These are phyloP conservation scores for Fulmarus glacialis DNA, from an alignment of 2,113 vertebrate genomes.

Conservation along the genomic window DNA sequence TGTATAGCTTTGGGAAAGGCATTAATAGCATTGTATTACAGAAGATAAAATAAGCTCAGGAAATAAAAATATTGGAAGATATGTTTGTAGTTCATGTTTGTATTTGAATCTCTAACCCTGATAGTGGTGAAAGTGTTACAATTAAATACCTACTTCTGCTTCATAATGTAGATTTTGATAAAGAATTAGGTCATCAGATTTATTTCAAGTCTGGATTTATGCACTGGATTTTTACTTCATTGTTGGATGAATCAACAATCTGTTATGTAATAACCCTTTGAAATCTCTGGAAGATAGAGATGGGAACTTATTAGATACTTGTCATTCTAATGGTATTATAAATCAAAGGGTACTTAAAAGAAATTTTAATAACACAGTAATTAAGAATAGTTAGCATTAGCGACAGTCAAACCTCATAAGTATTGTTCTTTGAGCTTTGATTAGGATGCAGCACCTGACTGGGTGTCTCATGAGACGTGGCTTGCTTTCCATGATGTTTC, in stretches of 20 bases:
- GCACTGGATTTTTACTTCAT: neutral
- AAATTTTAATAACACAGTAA: neutral
- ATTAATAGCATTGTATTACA: neutral
- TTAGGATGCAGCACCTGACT: constrained; percentile 10
- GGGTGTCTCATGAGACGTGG: neutral
- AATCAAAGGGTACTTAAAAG: constrained; percentile 52
- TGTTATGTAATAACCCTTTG: constrained; percentile 28
- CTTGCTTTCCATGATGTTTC: neutral
- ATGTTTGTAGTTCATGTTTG: neutral
- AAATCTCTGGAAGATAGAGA: constrained; percentile 12
- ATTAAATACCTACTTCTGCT: neutral
- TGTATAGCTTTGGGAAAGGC: neutral
- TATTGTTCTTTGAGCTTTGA: constrained; percentile 21
- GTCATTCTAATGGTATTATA: neutral
- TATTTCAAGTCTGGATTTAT: constrained; percentile 39
- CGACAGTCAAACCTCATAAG: neutral
- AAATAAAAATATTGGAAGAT: neutral
- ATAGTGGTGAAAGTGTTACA: neutral
- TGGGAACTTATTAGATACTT: neutral
- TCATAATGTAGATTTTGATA: constrained; percentile 3
- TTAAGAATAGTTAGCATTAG: neutral
- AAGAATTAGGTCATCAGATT: constrained; percentile 24
- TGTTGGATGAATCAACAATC: neutral
- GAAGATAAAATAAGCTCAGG: neutral
- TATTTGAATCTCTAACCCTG: neutral